A percentile compares a stretch with the other conserved stretches of the same genome.
Evolutionary conservation across 2,797 vertebrate genomes (phyloP).

Genomic region (Nannoperca obscura): DNA sequence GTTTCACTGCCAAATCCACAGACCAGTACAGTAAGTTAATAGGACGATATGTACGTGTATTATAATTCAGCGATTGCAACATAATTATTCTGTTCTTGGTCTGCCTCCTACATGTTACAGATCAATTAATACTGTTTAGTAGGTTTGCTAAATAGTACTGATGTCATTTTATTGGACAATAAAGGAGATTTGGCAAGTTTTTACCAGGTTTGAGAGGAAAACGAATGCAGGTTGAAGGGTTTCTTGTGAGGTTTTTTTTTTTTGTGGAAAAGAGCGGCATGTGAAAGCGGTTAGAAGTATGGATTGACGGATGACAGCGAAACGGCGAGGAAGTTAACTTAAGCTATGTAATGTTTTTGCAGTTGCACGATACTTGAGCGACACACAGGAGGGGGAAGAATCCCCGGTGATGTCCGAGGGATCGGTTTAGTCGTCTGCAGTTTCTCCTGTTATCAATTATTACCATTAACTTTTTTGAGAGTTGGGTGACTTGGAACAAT

Average conservation of each 20-base stretch:
- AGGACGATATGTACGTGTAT: conserved; percentile 33
- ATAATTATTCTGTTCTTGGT: conserved; percentile 43
- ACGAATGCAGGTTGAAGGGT: conserved; percentile 32
- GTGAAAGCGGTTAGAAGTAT: conserved; percentile 47
- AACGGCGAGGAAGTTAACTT: conserved; percentile 50
- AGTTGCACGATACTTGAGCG: conserved; percentile 54
- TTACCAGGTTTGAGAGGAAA: conserved; percentile 53
- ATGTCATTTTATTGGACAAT: conserved; percentile 34
- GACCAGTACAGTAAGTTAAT: conserved; percentile 29
- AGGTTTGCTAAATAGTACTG: conserved; percentile 27
- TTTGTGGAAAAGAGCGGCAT: conserved; percentile 40
- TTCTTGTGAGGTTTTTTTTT: conserved; percentile 19
- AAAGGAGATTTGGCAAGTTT: conserved; percentile 60
- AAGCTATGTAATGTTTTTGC: conserved; percentile 71
- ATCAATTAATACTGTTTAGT: conserved; percentile 32
- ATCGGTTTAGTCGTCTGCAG: conserved; percentile 44
- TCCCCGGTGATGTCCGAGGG: conserved; percentile 12
- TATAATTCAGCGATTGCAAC: conserved; percentile 43
- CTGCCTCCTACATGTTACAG: conserved; percentile 44
- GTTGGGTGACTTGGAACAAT: conserved; percentile 70
- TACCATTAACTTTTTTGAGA: conserved; percentile 53
- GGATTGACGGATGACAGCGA: conserved; percentile 22
- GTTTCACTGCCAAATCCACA: conserved; percentile 53
- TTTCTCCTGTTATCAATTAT: conserved; percentile 63
- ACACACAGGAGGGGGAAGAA: conserved; percentile 46